Evolutionary conservation across 1,140 invertebrate species (phyloP).

Genomic region (Amyelois transitella): DNA sequence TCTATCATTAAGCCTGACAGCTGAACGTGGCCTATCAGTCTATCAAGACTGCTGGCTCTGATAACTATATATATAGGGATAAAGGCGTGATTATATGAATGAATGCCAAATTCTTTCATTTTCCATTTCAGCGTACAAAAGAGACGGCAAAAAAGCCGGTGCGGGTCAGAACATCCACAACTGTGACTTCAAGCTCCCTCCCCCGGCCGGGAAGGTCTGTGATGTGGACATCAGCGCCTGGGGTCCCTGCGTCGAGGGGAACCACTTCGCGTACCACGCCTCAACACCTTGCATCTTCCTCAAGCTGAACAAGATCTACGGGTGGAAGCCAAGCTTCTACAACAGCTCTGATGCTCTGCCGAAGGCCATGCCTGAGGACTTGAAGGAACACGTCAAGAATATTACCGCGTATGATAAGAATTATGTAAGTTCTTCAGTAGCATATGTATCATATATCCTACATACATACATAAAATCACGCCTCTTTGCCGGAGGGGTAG

Average conservation of each 20-base stretch:
- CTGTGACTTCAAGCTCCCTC: constrained; percentile 79
- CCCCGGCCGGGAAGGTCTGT: constrained; percentile 76
- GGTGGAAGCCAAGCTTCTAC: constrained; percentile 84
- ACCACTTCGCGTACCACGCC: constrained; percentile 85
- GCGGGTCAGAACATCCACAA: constrained; percentile 80
- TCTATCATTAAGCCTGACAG: too few species aligned
- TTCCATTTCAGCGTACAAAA: constrained; percentile 77
- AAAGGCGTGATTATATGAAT: too few species aligned
- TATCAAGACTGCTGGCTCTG: too few species aligned
- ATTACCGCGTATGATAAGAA: constrained; percentile 76
- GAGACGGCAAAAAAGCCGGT: constrained; percentile 77
- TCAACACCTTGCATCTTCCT: constrained; percentile 88
- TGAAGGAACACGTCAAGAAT: constrained; percentile 80
- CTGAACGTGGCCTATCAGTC: too few species aligned
- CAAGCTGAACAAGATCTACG: constrained; percentile 89
- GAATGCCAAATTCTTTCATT: too few species aligned
- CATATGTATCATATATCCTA: too few species aligned
- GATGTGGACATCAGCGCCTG: constrained; percentile 76
- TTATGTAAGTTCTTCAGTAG: constrained; percentile 47
- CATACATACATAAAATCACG: too few species aligned
- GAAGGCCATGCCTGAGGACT: constrained; percentile 78
- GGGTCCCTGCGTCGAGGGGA: constrained; percentile 80
- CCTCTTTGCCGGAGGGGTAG: too few species aligned
- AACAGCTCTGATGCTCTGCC: constrained; percentile 78
- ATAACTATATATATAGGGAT: too few species aligned